A percentile compares a stretch with the other conserved stretches of the same genome.
Evolutionary conservation across 1,140 invertebrate genomes (phyloP).

Genomic region (Lepidostoma basale): DNA sequence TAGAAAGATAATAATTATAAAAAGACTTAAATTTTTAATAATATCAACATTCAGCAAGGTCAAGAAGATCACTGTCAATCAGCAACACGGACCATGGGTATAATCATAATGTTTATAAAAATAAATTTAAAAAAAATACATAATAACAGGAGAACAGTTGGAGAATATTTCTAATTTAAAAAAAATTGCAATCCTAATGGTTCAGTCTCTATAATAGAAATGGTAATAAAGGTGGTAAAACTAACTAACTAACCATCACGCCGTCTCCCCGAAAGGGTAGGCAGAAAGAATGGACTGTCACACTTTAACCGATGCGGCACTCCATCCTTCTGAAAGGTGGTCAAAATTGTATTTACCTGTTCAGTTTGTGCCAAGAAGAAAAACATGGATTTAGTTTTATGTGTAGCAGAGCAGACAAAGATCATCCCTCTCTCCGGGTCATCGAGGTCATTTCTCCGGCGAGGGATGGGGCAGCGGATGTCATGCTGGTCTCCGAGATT

Average conservation of each 20-base stretch:
- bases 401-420: slow-evolving; percentile 98
- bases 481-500: slow-evolving; percentile 99
- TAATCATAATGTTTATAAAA: slow-evolving; percentile 36
- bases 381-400: slow-evolving; percentile 99
- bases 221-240: too few relatives aligned
- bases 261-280: too few relatives aligned
- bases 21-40: background rate
- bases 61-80: slow-evolving; percentile 40
- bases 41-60: background rate
- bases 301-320: too few relatives aligned
- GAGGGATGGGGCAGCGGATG: slow-evolving; percentile 97
- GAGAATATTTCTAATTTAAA: too few relatives aligned
- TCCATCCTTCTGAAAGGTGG: too few relatives aligned
- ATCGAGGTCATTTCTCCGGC: slow-evolving; percentile 97
- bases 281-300: too few relatives aligned
- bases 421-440: slow-evolving; percentile 99
- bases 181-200: too few relatives aligned
- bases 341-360: slow-evolving; percentile 51
- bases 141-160: background rate
- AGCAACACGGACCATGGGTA: slow-evolving; percentile 44
- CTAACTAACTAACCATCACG: too few relatives aligned
- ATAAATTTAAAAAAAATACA: slow-evolving; percentile 9
- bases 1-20: background rate
- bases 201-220: too few relatives aligned
- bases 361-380: slow-evolving; percentile 96